Evolutionary conservation across 2,888 invertebrate genomes (phyloP).

Genomic region (Caenorhabditis sinica): DNA sequence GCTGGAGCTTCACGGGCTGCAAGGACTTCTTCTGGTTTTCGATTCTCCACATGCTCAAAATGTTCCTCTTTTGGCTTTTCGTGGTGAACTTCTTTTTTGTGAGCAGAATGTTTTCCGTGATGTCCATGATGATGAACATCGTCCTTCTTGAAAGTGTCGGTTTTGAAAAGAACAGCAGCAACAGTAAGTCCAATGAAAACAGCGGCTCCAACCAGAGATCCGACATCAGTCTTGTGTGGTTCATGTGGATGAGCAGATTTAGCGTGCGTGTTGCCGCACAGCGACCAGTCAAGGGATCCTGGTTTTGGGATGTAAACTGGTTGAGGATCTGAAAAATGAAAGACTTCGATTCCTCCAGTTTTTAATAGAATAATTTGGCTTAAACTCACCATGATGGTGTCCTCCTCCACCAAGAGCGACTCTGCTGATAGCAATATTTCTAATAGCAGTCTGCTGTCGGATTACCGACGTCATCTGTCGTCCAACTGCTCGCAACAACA

Average conservation of each 20-base stretch:
- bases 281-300: slow-evolving; percentile 61
- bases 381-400: slow-evolving; percentile 62
- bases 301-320: slow-evolving; percentile 71
- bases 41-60: slow-evolving; percentile 16
- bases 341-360: too few relatives aligned
- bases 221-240: slow-evolving; percentile 65
- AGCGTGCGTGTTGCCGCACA: slow-evolving; percentile 30
- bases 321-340: slow-evolving; percentile 65
- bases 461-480: slow-evolving; percentile 41
- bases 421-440: slow-evolving; percentile 57
- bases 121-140: slow-evolving; percentile 30
- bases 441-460: slow-evolving; percentile 40
- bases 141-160: slow-evolving; percentile 57
- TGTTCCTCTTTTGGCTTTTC: slow-evolving; percentile 23
- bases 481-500: slow-evolving; percentile 65
- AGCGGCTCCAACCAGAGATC: slow-evolving; percentile 69
- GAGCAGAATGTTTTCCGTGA: slow-evolving; percentile 8
- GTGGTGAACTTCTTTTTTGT: slow-evolving; percentile 24
- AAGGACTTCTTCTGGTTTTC: slow-evolving; percentile 19
- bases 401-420: slow-evolving; percentile 63
- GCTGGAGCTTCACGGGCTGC: slow-evolving; percentile 30
- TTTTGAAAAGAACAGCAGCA: slow-evolving; percentile 67
- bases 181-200: slow-evolving; percentile 71
- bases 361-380: not conserved
- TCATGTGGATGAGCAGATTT: slow-evolving; percentile 39